Base-by-base conservation (phyloP, 2,888 invertebrate genomes). In the Galeruca laticollis region DNA sequence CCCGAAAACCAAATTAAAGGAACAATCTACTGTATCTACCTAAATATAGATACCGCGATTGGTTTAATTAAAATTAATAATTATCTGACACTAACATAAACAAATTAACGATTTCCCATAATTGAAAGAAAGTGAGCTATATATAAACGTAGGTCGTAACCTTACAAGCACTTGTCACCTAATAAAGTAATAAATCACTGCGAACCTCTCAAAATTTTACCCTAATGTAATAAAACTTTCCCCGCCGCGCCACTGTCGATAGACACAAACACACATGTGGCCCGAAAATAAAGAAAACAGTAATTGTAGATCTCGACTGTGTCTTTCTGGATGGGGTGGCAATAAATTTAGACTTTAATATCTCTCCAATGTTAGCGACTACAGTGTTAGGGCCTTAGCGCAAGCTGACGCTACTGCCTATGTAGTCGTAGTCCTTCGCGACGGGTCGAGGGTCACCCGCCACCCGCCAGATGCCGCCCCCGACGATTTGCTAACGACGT, bases 341-440 rank as follows among this genome's bases (percentile, higher is more conserved):
- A 75, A 85, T 85, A 85, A 85, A 85, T 85, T 84, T 80, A 80
- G 77, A 77, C 82, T 84, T 85, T 85, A 85, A 85, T 85, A 85
- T 85, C 84, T 83, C 80, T 81, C 81, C 76, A 79, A 33, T 47
- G 52, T 52, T 56, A 26, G 26, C 33, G 56, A 35, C 56, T 57
- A 2, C 15, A 35, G 56, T 57, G 56, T 57, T 57, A n/a, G 31
- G n/a, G 84, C 82, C 80, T 81, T 81, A 77, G 79, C 83, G 83
- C 86, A 86, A 85, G 85, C 86, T 86, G 86, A 84, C 86, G 86
- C 84, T 84, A 79, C 69, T 54, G 78, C 79, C 81, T 83, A 82
- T 82, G 81, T 82, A 83, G 84, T 83, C 81, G 33, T 47, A 37
- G 37, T 54, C 26, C n/a, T 26, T 21, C 52, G 52, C 21, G 21